A percentile compares a stretch with the other conserved stretches of the same genome.
These are phyloP conservation scores for Panonychus citri DNA, from an alignment of 1,140 invertebrate genomes.

Conservation along the genomic window DNA sequence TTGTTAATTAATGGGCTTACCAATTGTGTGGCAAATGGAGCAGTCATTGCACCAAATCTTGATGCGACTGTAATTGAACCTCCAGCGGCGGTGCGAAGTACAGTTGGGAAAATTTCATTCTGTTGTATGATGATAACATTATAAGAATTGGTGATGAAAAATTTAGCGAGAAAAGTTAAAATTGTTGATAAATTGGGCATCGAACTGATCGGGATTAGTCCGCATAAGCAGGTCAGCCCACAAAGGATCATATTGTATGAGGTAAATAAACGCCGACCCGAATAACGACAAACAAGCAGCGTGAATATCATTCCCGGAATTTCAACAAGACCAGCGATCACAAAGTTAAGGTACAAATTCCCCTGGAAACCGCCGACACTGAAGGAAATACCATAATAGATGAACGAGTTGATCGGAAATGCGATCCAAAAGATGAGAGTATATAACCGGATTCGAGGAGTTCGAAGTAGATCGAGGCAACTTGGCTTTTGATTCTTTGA, in stretches of 20 bases:
- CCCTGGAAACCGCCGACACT: conserved; percentile 42
- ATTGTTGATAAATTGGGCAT: conserved; percentile 27
- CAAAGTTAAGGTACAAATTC: conserved; percentile 46
- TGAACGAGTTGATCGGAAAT: conserved; percentile 31
- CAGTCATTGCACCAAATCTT: conserved; percentile 20
- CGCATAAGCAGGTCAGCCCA: not conserved
- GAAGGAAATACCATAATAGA: conserved; percentile 58
- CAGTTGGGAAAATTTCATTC: conserved; percentile 50
- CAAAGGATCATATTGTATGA: not conserved
- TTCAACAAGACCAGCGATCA: conserved; percentile 47
- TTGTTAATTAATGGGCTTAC: conserved; percentile 18
- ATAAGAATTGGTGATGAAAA: conserved; percentile 55
- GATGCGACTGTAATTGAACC: conserved; percentile 20
- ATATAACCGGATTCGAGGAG: not conserved
- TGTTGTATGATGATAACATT: conserved; percentile 33
- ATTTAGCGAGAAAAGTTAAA: conserved; percentile 50
- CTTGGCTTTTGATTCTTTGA: not conserved
- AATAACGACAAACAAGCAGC: conserved; percentile 23
- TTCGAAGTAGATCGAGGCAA: not conserved
- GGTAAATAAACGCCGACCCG: not conserved
- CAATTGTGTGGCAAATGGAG: conserved; percentile 28
- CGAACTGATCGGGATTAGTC: not conserved
- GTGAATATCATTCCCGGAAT: conserved; percentile 45
- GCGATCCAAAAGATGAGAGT: not conserved
- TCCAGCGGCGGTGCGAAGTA: conserved; percentile 20